A percentile compares a stretch with the other conserved stretches of the same genome.
phyloP scores from a whole-genome alignment of 2,888 invertebrate species.

The Bembecia ichneumoniformis region DNA sequence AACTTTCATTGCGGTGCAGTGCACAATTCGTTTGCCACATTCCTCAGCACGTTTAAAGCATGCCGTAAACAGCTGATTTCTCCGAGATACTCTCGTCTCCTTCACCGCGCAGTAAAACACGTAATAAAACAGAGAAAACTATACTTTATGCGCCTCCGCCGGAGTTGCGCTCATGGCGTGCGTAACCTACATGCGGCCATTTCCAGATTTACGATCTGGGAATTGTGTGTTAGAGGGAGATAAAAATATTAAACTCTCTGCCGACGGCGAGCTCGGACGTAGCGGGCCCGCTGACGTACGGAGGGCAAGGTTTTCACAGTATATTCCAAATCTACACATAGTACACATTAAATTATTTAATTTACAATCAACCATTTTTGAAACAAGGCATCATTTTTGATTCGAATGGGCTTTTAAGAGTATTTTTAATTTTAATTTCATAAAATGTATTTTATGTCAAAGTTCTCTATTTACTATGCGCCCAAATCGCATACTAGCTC shows the following conservation, averaged over 20 bases:
- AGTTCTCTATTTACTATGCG: slow-evolving; percentile 25
- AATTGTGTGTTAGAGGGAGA: slow-evolving; percentile 71
- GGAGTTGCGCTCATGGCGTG: slow-evolving; percentile 67
- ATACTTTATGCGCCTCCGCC: slow-evolving; percentile 67
- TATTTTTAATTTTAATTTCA: background rate
- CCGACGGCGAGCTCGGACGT: slow-evolving; percentile 54
- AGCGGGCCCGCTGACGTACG: slow-evolving; percentile 48
- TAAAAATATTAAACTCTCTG: slow-evolving; percentile 64
- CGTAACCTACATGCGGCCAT: slow-evolving; percentile 75
- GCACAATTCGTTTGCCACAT: slow-evolving; percentile 68
- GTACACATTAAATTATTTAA: background rate
- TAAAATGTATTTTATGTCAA: slow-evolving; percentile 24
- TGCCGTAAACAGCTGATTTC: slow-evolving; percentile 72
- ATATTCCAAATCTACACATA: slow-evolving; percentile 22
- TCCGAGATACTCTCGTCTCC: slow-evolving; percentile 63
- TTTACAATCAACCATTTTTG: background rate
- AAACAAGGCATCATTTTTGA: background rate
- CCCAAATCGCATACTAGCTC: slow-evolving; percentile 63
- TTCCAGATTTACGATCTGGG: slow-evolving; percentile 75
- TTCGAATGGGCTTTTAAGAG: background rate
- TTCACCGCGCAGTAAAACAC: slow-evolving; percentile 64
- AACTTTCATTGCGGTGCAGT: slow-evolving; percentile 32
- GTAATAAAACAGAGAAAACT: slow-evolving; percentile 72
- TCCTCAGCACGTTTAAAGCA: slow-evolving; percentile 71
- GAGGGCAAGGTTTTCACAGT: slow-evolving; percentile 52